Percentiles rank a stretch among this genome's conserved stretches.
Evolutionary conservation across 2,797 vertebrate genomes (phyloP).

Genomic region (Sebastes elongatus): DNA sequence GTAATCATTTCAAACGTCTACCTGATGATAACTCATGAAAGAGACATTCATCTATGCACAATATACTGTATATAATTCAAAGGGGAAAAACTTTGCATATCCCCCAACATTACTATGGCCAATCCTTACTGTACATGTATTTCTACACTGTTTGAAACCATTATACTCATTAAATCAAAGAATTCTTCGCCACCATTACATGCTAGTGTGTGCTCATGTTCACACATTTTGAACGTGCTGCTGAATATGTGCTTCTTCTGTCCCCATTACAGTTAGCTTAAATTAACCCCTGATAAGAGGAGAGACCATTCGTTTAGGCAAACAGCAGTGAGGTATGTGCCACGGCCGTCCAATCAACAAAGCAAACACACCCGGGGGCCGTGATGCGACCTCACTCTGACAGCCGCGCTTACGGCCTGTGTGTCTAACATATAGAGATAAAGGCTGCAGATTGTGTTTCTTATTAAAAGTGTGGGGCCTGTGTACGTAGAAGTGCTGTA

Average conservation of each 20-base stretch:
- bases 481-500: conserved; percentile 74
- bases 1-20: too few relatives aligned
- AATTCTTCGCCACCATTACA: background rate
- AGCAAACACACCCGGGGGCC: conserved; percentile 74
- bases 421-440: conserved; percentile 54
- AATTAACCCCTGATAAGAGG: conserved; percentile 57
- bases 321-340: conserved; percentile 47
- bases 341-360: conserved; percentile 70
- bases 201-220: background rate
- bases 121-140: background rate
- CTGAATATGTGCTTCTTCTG: conserved; percentile 7
- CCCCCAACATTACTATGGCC: background rate
- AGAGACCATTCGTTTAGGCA: conserved; percentile 44
- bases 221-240: conserved; percentile 4
- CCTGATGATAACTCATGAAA: background rate
- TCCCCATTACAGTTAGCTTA: conserved; percentile 24
- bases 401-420: conserved; percentile 30
- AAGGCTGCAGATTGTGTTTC: conserved; percentile 81
- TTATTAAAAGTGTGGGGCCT: conserved; percentile 68
- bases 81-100: background rate
- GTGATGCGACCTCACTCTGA: conserved; percentile 48
- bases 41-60: background rate
- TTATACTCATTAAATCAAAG: background rate
- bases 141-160: background rate
- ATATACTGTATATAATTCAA: background rate